These are phyloP conservation scores for Diabrotica balteata DNA, from an alignment of 2,888 invertebrate species.

Conservation along the genomic window DNA sequence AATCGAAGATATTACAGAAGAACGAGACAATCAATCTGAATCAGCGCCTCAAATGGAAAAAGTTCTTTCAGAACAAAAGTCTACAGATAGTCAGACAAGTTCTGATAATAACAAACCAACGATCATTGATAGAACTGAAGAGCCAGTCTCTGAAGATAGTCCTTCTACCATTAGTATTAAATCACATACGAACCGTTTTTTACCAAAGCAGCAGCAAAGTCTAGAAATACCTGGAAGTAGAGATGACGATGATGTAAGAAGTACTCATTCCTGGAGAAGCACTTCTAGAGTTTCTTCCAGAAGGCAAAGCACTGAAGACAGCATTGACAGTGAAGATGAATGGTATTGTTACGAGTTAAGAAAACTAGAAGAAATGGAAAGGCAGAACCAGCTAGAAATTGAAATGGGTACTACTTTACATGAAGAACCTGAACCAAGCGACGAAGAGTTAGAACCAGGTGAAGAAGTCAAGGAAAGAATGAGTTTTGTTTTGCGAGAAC, in stretches of 20 bases:
- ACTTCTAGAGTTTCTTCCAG: constrained; percentile 85
- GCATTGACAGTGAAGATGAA: constrained; percentile 92
- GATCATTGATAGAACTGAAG: constrained; percentile 56
- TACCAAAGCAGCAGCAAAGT: constrained; percentile 77
- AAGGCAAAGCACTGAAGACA: constrained; percentile 90
- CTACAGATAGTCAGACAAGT: constrained; percentile 51
- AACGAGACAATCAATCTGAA: constrained; percentile 36
- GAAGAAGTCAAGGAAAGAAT: constrained; percentile 80
- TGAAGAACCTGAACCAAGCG: constrained; percentile 67
- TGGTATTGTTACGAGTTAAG: constrained; percentile 90
- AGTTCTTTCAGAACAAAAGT: constrained; percentile 49
- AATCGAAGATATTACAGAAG: constrained; percentile 49
- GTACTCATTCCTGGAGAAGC: constrained; percentile 87
- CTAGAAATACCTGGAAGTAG: constrained; percentile 80
- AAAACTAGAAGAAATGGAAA: constrained; percentile 86
- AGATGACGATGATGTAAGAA: constrained; percentile 84
- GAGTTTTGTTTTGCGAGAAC: constrained; percentile 79
- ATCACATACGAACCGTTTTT: constrained; percentile 67
- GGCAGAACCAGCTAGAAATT: constrained; percentile 72
- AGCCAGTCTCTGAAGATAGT: constrained; percentile 69
- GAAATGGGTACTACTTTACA: constrained; percentile 68
- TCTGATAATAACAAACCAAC: constrained; percentile 39
- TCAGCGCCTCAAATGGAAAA: constrained; percentile 29
- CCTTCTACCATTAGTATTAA: constrained; percentile 70
- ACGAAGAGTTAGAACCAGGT: constrained; percentile 67